A percentile compares a stretch with the other conserved stretches of the same genome.
Conservation (phyloP, 2,888 invertebrate genomes). For the Polymixis flavicincta region DNA sequence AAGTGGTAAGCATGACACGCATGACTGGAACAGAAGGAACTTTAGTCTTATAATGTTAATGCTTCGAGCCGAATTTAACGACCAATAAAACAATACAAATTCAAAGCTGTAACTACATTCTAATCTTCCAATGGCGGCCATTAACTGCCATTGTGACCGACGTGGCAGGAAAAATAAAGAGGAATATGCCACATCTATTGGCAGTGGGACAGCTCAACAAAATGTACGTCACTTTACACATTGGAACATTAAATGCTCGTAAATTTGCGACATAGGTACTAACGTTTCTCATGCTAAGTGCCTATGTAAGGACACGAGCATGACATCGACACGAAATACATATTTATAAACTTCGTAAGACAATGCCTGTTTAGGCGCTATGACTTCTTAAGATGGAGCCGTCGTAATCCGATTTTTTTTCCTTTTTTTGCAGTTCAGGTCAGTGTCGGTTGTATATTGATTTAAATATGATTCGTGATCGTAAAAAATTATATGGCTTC, state of each 20-base stretch:
- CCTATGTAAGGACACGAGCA: slow-evolving; percentile 62
- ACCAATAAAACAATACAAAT: slow-evolving; percentile 62
- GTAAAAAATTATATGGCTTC: too few relatives aligned
- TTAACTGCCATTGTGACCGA: slow-evolving; percentile 59
- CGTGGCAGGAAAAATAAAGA: slow-evolving; percentile 65
- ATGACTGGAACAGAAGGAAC: slow-evolving; percentile 50
- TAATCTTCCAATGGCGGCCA: slow-evolving; percentile 61
- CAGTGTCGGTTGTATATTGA: too few relatives aligned
- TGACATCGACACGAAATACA: slow-evolving; percentile 56
- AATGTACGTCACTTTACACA: slow-evolving; percentile 62
- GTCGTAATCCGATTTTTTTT: too few relatives aligned
- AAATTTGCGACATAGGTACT: slow-evolving; percentile 63
- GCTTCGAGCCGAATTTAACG: slow-evolving; percentile 51
- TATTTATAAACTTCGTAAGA: slow-evolving; percentile 51
- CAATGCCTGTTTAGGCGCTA: slow-evolving; percentile 57
- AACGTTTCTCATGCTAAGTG: slow-evolving; percentile 65
- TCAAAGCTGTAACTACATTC: slow-evolving; percentile 63
- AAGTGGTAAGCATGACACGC: slow-evolving; percentile 44
- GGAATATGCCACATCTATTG: slow-evolving; percentile 42
- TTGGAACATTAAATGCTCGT: slow-evolving; percentile 64
- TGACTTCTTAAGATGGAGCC: slow-evolving; percentile 22
- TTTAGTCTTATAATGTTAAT: slow-evolving; percentile 47
- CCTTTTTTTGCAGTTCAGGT: too few relatives aligned
- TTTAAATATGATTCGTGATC: too few relatives aligned
- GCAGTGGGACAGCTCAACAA: slow-evolving; percentile 50